Evolutionary conservation across 1,140 invertebrate species (phyloP).

Genomic region (Vanessa tameamea): DNA sequence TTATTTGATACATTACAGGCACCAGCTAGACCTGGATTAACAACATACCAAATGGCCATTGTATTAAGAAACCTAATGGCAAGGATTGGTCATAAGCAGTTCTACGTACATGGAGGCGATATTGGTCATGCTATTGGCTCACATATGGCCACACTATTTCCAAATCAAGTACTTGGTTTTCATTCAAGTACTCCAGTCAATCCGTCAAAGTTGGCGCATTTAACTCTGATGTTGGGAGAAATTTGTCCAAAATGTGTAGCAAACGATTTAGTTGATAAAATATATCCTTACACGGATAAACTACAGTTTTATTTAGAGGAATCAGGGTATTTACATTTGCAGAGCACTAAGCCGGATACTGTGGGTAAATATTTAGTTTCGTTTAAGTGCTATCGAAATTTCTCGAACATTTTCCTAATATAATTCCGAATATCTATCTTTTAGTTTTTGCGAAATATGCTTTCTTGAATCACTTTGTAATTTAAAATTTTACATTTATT

Average conservation of each 20-base stretch:
- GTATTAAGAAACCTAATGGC: conserved; percentile 92
- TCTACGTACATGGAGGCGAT: conserved; percentile 92
- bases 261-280: conserved; percentile 78
- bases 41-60: conserved; percentile 84
- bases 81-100: conserved; percentile 87
- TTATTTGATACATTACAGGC: conserved; percentile 61
- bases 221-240: conserved; percentile 57
- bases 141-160: conserved; percentile 85
- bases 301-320: conserved; percentile 83
- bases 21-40: conserved; percentile 83
- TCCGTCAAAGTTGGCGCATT: conserved; percentile 45
- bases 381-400: background rate
- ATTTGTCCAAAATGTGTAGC: conserved; percentile 63
- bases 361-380: conserved; percentile 82
- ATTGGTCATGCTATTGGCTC: conserved; percentile 85
- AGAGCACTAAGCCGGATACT: conserved; percentile 95
- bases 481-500: no score
- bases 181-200: conserved; percentile 64
- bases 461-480: no score
- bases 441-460: no score
- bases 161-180: conserved; percentile 83
- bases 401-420: background rate
- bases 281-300: conserved; percentile 83
- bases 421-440: background rate
- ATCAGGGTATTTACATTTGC: conserved; percentile 90